phyloP scores from a whole-genome alignment of 2,113 vertebrate species.

The Scalopus aquaticus region DNA sequence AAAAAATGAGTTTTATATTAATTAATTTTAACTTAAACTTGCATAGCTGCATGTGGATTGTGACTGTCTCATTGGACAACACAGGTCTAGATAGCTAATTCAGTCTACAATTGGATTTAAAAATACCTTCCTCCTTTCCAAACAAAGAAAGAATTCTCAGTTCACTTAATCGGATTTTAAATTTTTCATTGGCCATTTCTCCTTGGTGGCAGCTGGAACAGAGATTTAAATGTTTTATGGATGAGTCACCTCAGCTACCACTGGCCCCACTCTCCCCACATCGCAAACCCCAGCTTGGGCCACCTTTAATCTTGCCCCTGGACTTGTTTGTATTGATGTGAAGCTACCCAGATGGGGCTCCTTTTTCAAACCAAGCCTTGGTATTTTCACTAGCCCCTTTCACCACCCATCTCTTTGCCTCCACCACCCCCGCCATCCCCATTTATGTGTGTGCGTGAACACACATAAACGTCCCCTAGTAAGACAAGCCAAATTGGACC shows the following conservation, averaged over 20 bases:
- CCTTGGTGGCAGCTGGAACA: not conserved
- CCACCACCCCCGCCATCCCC: rapidly evolving
- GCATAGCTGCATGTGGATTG: not conserved
- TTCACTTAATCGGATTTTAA: not conserved
- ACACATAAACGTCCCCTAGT: not conserved
- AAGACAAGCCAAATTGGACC: not conserved
- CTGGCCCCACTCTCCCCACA: not conserved
- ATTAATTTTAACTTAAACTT: not conserved
- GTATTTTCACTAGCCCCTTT: not conserved
- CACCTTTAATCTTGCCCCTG: not conserved
- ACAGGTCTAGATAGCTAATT: not conserved
- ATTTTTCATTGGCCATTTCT: not conserved
- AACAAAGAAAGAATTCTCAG: not conserved
- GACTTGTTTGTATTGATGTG: not conserved
- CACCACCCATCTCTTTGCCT: too few relatives aligned
- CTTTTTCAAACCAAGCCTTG: not conserved
- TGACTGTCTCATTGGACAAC: not conserved
- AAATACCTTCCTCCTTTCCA: not conserved
- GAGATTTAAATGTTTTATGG: not conserved
- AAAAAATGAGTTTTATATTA: not conserved
- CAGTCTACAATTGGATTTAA: not conserved
- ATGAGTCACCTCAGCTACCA: not conserved
- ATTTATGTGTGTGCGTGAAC: too few relatives aligned
- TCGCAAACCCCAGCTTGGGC: not conserved
- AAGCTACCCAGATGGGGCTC: not conserved